These are phyloP conservation scores for Hofmannophila pseudospretella DNA, from an alignment of 2,888 invertebrate genomes.

Conservation along the genomic window DNA sequence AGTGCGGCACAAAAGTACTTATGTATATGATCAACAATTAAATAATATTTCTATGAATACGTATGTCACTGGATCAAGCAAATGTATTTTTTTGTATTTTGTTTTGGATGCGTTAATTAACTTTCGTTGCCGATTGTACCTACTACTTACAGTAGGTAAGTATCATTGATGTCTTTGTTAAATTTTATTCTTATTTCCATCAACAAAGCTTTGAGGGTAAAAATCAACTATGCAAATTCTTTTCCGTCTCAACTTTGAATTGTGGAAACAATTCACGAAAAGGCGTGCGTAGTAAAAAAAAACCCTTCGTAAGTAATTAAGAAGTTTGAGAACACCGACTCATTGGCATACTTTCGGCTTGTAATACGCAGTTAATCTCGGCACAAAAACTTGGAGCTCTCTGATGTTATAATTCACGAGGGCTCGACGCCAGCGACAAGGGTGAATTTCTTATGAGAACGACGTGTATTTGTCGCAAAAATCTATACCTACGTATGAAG, in stretches of 20 bases:
- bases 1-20: no score
- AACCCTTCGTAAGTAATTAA: constrained; percentile 61
- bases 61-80: no score
- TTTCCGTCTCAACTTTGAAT: constrained; percentile 26
- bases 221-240: not conserved
- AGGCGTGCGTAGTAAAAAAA: constrained; percentile 45
- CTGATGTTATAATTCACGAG: constrained; percentile 64
- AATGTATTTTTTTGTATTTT: no score
- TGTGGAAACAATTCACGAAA: constrained; percentile 44
- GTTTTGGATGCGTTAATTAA: no score
- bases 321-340: constrained; percentile 60
- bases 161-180: no score
- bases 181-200: no score
- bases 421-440: constrained; percentile 50
- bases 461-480: constrained; percentile 56
- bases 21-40: no score
- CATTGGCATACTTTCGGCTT: constrained; percentile 67
- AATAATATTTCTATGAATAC: no score
- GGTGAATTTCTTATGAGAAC: constrained; percentile 64
- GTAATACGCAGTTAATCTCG: constrained; percentile 68
- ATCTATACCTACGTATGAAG: constrained; percentile 34
- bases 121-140: no score
- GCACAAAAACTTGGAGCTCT: constrained; percentile 57
- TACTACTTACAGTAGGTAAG: no score
- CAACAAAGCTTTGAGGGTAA: no score